These are phyloP conservation scores for Laticauda colubrina DNA, from an alignment of 2,113 vertebrate genomes.

Conservation along the genomic window DNA sequence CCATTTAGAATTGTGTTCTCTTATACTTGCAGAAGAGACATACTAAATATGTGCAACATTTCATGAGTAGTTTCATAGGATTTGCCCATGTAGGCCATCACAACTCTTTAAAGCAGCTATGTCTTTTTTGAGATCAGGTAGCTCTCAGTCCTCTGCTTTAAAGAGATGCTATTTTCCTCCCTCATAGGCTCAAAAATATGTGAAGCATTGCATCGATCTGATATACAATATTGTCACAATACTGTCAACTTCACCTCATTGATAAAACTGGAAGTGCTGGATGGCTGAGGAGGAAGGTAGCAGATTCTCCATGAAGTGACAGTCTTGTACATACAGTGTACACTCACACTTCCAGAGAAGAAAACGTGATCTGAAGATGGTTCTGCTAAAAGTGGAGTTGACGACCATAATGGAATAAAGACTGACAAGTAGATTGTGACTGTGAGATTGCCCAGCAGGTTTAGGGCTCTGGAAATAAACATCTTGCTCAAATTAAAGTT, in stretches of 20 bases:
- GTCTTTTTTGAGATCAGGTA: background rate
- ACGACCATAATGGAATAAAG: background rate
- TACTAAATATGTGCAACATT: background rate
- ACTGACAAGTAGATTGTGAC: background rate
- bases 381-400: background rate
- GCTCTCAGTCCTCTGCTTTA: background rate
- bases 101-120: background rate
- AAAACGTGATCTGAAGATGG: background rate
- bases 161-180: background rate
- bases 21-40: background rate
- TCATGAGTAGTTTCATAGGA: background rate
- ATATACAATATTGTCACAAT: background rate
- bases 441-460: background rate
- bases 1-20: background rate
- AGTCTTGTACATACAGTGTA: background rate
- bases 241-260: background rate
- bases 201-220: background rate
- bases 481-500: background rate
- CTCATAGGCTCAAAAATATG: background rate
- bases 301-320: background rate
- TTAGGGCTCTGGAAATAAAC: background rate
- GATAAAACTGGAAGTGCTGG: background rate
- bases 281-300: no score
- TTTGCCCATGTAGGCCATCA: background rate
- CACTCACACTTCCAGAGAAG: background rate